These are phyloP conservation scores for Climacteris rufus DNA, from an alignment of 2,113 vertebrate genomes.

Conservation along the genomic window DNA sequence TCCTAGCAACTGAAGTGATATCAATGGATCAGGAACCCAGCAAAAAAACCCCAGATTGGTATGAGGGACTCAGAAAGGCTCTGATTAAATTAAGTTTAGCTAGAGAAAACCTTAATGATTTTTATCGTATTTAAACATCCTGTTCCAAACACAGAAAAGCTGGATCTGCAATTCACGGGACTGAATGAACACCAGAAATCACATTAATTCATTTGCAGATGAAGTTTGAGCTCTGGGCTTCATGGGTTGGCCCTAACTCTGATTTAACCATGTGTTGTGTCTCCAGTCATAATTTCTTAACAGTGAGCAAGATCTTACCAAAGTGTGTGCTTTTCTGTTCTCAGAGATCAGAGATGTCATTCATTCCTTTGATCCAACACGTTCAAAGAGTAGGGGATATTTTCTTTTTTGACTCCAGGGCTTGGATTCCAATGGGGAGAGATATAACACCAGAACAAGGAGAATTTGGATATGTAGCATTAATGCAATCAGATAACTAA, in stretches of 20 bases:
- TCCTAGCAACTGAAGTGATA: neutral
- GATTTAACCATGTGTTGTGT: neutral
- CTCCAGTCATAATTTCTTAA: neutral
- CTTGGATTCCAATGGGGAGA: slow-evolving; percentile 19
- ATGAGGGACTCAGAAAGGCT: neutral
- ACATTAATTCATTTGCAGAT: neutral
- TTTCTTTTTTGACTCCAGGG: slow-evolving; percentile 28
- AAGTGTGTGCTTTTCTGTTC: neutral
- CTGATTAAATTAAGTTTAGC: neutral
- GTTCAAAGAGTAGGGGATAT: slow-evolving; percentile 20
- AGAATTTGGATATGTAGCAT: neutral
- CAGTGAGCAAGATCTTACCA: neutral
- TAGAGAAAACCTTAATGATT: neutral
- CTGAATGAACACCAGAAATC: neutral
- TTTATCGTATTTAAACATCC: neutral
- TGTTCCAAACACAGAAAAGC: neutral
- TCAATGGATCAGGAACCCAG: neutral
- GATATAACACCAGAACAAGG: neutral
- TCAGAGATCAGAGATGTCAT: neutral
- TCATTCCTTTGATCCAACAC: slow-evolving; percentile 33
- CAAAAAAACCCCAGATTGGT: neutral
- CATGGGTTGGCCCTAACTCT: neutral
- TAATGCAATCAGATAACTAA: slow-evolving; percentile 26
- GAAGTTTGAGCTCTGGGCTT: neutral
- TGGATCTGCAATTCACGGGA: neutral